Conservation (phyloP, 1,140 invertebrate species). For the Brachionus plicatilis region DNA sequence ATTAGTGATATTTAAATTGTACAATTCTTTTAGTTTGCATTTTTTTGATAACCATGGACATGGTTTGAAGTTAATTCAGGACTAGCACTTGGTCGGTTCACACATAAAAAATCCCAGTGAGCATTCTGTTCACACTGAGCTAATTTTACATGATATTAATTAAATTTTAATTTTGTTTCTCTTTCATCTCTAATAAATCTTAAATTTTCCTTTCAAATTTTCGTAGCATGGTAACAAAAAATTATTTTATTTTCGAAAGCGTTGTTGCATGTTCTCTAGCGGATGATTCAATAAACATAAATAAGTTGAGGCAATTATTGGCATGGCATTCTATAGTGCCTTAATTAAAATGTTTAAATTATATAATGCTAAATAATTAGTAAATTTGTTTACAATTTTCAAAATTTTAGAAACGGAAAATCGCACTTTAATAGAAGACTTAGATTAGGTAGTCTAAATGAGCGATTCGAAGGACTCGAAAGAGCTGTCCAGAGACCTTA, state of each 20-base stretch:
- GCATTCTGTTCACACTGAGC: background rate
- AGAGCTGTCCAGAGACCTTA: background rate
- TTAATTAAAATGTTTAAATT: background rate
- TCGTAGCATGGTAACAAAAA: background rate
- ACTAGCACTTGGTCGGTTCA: background rate
- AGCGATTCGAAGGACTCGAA: conserved; percentile 12
- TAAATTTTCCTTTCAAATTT: background rate
- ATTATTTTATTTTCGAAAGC: background rate
- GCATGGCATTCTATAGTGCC: background rate
- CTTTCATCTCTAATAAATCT: background rate
- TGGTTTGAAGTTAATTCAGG: background rate
- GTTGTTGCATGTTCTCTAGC: background rate
- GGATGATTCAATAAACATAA: background rate
- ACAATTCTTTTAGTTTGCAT: background rate
- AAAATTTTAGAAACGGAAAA: background rate
- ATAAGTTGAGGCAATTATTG: background rate
- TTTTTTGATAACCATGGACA: background rate
- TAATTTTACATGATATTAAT: background rate
- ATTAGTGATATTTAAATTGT: background rate
- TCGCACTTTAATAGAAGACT: background rate
- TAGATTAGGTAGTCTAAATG: background rate
- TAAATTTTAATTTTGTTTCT: background rate
- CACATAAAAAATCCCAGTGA: background rate
- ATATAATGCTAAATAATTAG: background rate
- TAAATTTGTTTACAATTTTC: background rate